These are phyloP conservation scores for Dicranocentrus wangi DNA, from an alignment of 2,888 invertebrate species.

Conservation along the genomic window DNA sequence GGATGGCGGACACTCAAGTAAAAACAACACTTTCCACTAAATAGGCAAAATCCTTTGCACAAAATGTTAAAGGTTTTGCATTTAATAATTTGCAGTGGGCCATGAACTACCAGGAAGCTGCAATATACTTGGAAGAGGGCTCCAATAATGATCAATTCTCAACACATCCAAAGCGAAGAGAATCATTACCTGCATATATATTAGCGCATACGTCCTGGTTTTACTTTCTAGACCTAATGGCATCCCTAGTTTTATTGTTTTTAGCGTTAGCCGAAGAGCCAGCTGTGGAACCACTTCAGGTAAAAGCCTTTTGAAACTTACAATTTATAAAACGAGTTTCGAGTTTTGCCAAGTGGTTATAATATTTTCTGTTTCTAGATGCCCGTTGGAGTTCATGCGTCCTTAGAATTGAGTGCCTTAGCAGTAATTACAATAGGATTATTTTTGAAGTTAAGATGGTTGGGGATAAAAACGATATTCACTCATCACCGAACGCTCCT, in stretches of 20 bases:
- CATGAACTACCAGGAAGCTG: slow-evolving; percentile 87
- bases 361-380: slow-evolving; percentile 78
- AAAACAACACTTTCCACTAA: not conserved
- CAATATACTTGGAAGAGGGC: slow-evolving; percentile 92
- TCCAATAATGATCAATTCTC: slow-evolving; percentile 93
- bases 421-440: slow-evolving; percentile 86
- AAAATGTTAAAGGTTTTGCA: too few relatives aligned
- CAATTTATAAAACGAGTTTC: too few relatives aligned
- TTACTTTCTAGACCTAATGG: slow-evolving; percentile 85
- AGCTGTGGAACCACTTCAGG: slow-evolving; percentile 83
- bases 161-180: slow-evolving; percentile 87
- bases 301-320: slow-evolving; percentile 73
- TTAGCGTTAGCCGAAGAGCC: slow-evolving; percentile 89
- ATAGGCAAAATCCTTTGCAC: too few relatives aligned
- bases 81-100: slow-evolving; percentile 80
- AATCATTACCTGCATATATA: slow-evolving; percentile 88
- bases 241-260: slow-evolving; percentile 83
- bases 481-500: slow-evolving; percentile 89
- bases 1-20: slow-evolving; percentile 69
- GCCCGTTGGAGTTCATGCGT: slow-evolving; percentile 86
- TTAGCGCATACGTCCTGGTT: slow-evolving; percentile 92
- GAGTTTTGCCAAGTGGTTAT: too few relatives aligned
- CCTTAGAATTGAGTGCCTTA: slow-evolving; percentile 85
- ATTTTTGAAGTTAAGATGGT: slow-evolving; percentile 88
- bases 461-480: slow-evolving; percentile 87